Percentiles rank a stretch among this genome's conserved stretches.
Conservation (phyloP, 2,113 vertebrate genomes). For the Grammomys dolichurus region DNA sequence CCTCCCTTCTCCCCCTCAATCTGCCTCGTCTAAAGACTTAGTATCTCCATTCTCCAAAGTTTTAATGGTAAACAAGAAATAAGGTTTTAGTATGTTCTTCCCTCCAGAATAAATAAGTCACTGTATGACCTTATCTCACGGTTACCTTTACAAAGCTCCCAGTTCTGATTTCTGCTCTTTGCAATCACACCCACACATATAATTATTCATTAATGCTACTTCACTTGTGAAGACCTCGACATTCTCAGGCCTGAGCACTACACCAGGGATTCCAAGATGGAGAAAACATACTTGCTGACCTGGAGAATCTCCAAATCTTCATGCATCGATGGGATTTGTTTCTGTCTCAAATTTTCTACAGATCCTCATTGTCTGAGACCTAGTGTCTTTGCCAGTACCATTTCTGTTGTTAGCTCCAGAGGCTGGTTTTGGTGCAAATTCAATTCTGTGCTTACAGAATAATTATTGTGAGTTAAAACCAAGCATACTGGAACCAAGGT, state of each 20-base stretch:
- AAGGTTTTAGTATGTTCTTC: slow-evolving; percentile 53
- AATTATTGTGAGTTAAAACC: slow-evolving; percentile 52
- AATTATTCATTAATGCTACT: slow-evolving; percentile 43
- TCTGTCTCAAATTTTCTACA: not conserved
- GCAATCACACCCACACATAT: not conserved
- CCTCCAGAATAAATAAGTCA: slow-evolving; percentile 2
- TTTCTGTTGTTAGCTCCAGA: not conserved
- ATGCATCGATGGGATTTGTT: not conserved
- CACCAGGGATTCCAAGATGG: not conserved
- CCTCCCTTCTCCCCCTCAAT: not conserved
- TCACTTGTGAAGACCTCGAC: not conserved
- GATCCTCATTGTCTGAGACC: not conserved
- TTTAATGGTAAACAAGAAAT: slow-evolving; percentile 60
- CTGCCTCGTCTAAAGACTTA: not conserved
- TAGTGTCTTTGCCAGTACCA: not conserved
- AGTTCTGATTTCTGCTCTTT: slow-evolving; percentile 51
- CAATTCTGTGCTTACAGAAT: slow-evolving; percentile 43
- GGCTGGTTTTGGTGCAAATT: slow-evolving; percentile 13
- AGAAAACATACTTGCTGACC: slow-evolving; percentile 17
- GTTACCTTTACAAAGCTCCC: slow-evolving; percentile 11
- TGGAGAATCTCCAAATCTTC: slow-evolving; percentile 41
- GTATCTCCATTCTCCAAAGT: slow-evolving; percentile 14
- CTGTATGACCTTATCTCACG: not conserved
- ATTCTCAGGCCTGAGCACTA: not conserved
- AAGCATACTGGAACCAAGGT: not conserved